Evolutionary conservation across 1,140 invertebrate genomes (phyloP), one percentile per base, ranked within the genome.

Genomic region (Fopius arisanus): DNA sequence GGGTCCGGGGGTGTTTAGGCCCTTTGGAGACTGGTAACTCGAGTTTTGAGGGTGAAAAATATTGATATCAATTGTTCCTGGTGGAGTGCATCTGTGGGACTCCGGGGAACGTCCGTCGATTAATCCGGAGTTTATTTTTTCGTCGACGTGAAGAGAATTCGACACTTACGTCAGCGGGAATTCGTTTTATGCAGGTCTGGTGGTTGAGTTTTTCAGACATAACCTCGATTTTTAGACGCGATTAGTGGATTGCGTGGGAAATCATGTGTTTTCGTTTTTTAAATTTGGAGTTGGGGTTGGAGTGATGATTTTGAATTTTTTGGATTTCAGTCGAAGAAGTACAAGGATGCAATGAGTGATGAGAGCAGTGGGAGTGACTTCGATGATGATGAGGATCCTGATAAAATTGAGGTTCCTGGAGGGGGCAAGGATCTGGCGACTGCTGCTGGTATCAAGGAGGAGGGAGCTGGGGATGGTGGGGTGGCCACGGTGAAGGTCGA

Each of bases 401-500:
- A 96, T 85, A 95, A 94, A 88, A 94, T 95, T 86, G 93, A 96
- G 91, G 94, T 96, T 41, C 94, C 94, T 85, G 94, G 94, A 79
- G 94, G 94, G 7, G 94, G 94, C 14, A 94, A 94, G 82, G 93
- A 94, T 82, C 86, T 95, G 76, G 93, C 93, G 3, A 92, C 93
- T 16, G 93, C 93, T 1, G 92, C 91, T 12, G 89, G 90, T 67
- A 83, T 83, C 63, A 86, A 86, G 66, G 79, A 83, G 5, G 85
- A 86, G 40, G 83, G 82, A 33, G 78, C 82, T 43, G 72, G 31
- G 0, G 77, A 80, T 51, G 62, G 73, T 0, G 28, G 68, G 16
- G 31, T 75, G 23, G 75, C 73, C 67, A 12, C 76, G 40, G 19
- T 73, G 3, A 87, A 87, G 75, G 75, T 70, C 4, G 83, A 83